Conservation (phyloP, 2,113 vertebrate species). For the Coryphaenoides rupestris region DNA sequence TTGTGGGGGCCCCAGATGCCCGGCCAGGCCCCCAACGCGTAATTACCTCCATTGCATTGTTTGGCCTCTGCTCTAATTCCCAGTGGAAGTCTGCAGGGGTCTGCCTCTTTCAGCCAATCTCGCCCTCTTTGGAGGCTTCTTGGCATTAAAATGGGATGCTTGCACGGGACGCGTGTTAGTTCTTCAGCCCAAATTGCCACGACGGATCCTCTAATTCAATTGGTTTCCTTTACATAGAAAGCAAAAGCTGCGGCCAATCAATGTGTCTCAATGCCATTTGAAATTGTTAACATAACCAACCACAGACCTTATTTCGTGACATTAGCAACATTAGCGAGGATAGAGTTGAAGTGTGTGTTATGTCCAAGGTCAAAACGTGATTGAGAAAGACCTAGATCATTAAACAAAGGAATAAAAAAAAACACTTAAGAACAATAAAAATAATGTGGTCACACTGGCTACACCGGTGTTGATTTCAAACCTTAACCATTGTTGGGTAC, state of each 20-base stretch:
- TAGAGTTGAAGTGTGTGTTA: no score
- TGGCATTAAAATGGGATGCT: slow-evolving; percentile 20
- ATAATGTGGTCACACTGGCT: no score
- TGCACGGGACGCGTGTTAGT: slow-evolving; percentile 33
- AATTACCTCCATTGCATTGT: slow-evolving; percentile 33
- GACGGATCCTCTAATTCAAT: background rate
- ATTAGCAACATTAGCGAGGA: background rate
- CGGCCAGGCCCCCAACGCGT: slow-evolving; percentile 19
- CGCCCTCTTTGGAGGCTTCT: slow-evolving; percentile 7
- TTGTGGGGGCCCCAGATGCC: slow-evolving; percentile 22
- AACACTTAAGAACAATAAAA: no score
- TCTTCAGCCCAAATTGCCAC: background rate
- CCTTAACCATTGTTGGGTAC: no score
- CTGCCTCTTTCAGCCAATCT: slow-evolving; percentile 26
- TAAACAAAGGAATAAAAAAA: no score
- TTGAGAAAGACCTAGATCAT: no score
- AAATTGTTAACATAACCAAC: background rate
- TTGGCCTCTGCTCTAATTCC: slow-evolving; percentile 32
- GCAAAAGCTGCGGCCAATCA: background rate
- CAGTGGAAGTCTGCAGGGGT: slow-evolving; percentile 27
- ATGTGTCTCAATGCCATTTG: slow-evolving; percentile 2
- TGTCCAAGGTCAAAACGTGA: no score
- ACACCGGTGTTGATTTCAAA: no score
- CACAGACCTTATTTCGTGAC: background rate
- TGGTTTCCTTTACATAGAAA: slow-evolving; percentile 21